Base-by-base conservation (phyloP, 2,888 invertebrate species). In the Amphipoea oculea region DNA sequence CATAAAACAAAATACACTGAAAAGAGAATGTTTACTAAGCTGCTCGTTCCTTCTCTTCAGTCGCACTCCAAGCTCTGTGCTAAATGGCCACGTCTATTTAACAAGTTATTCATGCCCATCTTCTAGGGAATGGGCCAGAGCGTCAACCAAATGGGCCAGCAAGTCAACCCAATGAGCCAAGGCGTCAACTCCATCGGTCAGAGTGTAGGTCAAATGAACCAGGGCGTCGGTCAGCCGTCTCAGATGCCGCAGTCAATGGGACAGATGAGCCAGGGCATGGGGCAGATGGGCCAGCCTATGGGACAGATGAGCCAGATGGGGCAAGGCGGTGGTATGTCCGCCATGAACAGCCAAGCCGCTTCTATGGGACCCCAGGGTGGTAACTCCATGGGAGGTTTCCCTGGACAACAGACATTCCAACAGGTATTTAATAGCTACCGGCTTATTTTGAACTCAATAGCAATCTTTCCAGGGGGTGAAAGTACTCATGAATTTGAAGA, bases 221-320 rank as follows among this genome's bases (percentile, higher is more conserved):
- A 97, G 81, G 95, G 95, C 3, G 96, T 97, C 4, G 95, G 95
- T 0, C 97, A 97, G 84, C 92, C 95, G 0, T 92, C 93, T 0
- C 97, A 97, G 82, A 96, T 97, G 94, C 93, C 94, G 0, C 96
- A 96, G 84, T 92, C 95, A 29, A 96, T 96, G 95, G 93, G 95
- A 0, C 96, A 96, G 85, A 96, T 96, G 96, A 91, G 92, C 63
- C 97, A 97, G 78, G 92, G 95, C 9, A 96, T 97, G 94, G 94
- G 95, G 0, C 97, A 97, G 72, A 97, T 97, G 96, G 94, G 96
- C 1, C 97, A 97, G 83, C 94, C 95, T 4, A 97, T 96, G 94
- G 96, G 97, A 74, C 97, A 98, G 89, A 96, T 97, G 97, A 94
- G 95, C n/a, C 95, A 96, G 88, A 96, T 97, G 95, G 95, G 96